These are phyloP conservation scores for Lerema accius DNA, from an alignment of 1,140 invertebrate genomes.

Conservation along the genomic window DNA sequence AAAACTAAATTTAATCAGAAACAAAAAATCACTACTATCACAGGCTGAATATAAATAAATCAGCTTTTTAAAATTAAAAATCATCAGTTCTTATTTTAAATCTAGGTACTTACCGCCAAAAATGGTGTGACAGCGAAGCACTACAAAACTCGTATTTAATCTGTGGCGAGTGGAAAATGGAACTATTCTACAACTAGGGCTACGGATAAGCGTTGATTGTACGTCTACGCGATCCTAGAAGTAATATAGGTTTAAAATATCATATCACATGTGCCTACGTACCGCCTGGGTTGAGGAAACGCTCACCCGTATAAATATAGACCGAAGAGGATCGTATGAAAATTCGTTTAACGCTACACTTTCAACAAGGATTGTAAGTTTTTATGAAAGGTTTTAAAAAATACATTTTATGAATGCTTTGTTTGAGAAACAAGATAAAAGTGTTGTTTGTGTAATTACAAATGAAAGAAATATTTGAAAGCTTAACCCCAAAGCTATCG, in stretches of 20 bases:
- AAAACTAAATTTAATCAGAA: background rate
- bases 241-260: constrained; percentile 59
- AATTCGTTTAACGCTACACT: constrained; percentile 49
- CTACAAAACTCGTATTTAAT: constrained; percentile 18
- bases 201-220: constrained; percentile 28
- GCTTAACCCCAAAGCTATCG: too few relatives aligned
- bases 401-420: background rate
- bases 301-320: constrained; percentile 50
- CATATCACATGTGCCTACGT: constrained; percentile 37
- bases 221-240: constrained; percentile 49
- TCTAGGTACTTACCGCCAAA: constrained; percentile 20
- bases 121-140: constrained; percentile 32
- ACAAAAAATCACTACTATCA: background rate
- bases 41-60: background rate
- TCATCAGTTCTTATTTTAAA: background rate
- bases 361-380: constrained; percentile 14
- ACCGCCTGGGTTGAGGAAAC: constrained; percentile 43
- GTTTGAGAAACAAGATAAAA: too few relatives aligned
- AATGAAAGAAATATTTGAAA: too few relatives aligned
- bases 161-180: constrained; percentile 12
- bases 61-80: background rate
- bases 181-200: constrained; percentile 26
- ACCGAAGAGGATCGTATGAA: constrained; percentile 41
- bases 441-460: too few relatives aligned
- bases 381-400: background rate